These are phyloP conservation scores for Aphidoletes aphidimyza DNA, from an alignment of 2,888 invertebrate genomes.

Conservation along the genomic window DNA sequence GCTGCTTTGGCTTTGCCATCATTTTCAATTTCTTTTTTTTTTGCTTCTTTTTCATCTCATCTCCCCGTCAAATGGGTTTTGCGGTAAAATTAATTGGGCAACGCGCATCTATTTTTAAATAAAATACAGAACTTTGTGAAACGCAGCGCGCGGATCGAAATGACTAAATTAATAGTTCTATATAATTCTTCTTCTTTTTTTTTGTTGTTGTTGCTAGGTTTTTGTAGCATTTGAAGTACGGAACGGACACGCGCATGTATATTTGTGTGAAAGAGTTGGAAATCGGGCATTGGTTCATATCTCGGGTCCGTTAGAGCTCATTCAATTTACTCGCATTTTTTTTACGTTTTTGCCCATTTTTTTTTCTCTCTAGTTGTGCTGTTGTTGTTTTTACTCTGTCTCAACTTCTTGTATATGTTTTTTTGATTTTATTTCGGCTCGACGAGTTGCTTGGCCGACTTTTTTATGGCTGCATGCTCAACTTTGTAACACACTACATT, in stretches of 20 bases:
- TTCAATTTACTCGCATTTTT: slow-evolving; percentile 38
- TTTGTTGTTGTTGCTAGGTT: not conserved
- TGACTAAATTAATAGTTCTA: slow-evolving; percentile 48
- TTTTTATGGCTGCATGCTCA: too few species aligned
- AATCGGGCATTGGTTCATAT: slow-evolving; percentile 2
- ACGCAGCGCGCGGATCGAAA: not conserved
- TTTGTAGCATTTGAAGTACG: not conserved
- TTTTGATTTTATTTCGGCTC: too few species aligned
- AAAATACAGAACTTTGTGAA: not conserved
- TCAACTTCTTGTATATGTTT: not conserved
- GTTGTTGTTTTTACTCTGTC: not conserved
- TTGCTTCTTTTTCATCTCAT: not conserved
- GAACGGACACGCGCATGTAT: too few species aligned
- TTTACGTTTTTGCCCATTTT: not conserved
- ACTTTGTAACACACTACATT: too few species aligned
- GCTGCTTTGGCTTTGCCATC: slow-evolving; percentile 7
- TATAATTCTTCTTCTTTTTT: slow-evolving; percentile 6
- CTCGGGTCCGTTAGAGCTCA: slow-evolving; percentile 2
- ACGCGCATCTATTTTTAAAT: slow-evolving; percentile 35
- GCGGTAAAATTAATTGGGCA: slow-evolving; percentile 38
- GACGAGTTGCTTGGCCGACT: too few species aligned
- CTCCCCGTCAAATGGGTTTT: not conserved
- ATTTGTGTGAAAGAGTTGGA: too few species aligned
- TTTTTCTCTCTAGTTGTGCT: not conserved
- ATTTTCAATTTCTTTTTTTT: not conserved